Percentiles rank a stretch among this genome's conserved stretches.
Evolutionary conservation across 2,113 vertebrate species (phyloP).

Genomic region (Nesogale talazaci): DNA sequence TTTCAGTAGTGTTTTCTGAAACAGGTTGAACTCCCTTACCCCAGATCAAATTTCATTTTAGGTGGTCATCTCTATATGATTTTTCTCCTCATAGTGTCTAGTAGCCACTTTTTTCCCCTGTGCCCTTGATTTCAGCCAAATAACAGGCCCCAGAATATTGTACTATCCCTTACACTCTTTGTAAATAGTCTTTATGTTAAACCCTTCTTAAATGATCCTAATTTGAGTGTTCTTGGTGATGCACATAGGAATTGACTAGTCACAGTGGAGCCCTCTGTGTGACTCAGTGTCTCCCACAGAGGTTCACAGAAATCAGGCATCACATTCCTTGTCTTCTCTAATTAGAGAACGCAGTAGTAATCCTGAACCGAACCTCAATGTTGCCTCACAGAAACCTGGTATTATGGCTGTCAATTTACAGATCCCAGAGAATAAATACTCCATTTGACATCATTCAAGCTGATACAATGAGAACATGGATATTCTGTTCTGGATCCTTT

Average conservation of each 20-base stretch:
- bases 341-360: conserved; percentile 29
- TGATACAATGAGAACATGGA: conserved; percentile 33
- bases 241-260: background rate
- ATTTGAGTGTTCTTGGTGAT: background rate
- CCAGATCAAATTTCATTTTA: background rate
- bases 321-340: conserved; percentile 39
- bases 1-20: background rate
- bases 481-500: conserved; percentile 49
- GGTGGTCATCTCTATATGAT: background rate
- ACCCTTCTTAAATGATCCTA: background rate
- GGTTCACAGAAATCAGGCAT: background rate
- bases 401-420: conserved; percentile 58
- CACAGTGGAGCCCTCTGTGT: background rate
- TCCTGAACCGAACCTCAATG: conserved; percentile 49
- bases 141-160: background rate
- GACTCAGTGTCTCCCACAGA: background rate
- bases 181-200: background rate
- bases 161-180: background rate
- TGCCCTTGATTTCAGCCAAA: background rate
- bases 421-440: conserved; percentile 31
- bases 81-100: background rate
- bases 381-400: conserved; percentile 41
- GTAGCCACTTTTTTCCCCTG: background rate
- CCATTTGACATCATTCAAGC: conserved; percentile 62
- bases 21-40: background rate